Evolutionary conservation across 2,113 vertebrate genomes (phyloP), one percentile per base, ranked within the genome.

Genomic region (Gasterosteus nipponicus): DNA sequence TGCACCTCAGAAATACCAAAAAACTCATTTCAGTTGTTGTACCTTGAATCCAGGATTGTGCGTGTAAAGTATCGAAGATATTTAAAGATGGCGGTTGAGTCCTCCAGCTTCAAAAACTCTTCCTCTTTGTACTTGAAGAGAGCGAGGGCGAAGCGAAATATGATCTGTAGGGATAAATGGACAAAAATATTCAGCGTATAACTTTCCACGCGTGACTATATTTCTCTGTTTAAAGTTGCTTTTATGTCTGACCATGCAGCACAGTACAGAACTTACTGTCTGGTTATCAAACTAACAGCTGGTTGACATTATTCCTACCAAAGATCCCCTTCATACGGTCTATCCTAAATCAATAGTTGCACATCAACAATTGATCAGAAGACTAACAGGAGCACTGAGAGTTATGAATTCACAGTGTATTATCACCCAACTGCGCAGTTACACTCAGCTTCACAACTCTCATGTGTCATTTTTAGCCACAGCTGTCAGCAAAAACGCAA

Each of bases 101-200:
- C 97, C 39, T 97, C 95, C 62, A 97, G 61, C 73, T 97, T 99
- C 53, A 99, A 81, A 87, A 99, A 96, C 80, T 98, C 96, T 33
- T 99, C 98, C 78, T 99, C 98, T 91, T 97, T 97, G 92, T 95
- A 97, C 73, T 99, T 99, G 82, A 99, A 98, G 69, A 99, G 94
- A 0, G 97, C 97, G 56, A 99, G 91, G 41, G 97, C 98, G 41
- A 96, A 97, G 33, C 97, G 94, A 90, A 99, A 99, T 71, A 99
- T 97, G 60, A 99, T 97, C 98, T 99, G 93, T 0, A 31, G 73
- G 81, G 19, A 29, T 69, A 68, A 69, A 58, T 3, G 0, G 73
- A 42, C n/a, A 73, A 38, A 33, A 62, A 70, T 57, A 65, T 81
- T 6, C 44, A 51, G 11, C 42, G 31, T 10, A 29, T 39, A 71